Base-by-base conservation (phyloP, 2,113 vertebrate species). In the Melanocharis versteri region DNA sequence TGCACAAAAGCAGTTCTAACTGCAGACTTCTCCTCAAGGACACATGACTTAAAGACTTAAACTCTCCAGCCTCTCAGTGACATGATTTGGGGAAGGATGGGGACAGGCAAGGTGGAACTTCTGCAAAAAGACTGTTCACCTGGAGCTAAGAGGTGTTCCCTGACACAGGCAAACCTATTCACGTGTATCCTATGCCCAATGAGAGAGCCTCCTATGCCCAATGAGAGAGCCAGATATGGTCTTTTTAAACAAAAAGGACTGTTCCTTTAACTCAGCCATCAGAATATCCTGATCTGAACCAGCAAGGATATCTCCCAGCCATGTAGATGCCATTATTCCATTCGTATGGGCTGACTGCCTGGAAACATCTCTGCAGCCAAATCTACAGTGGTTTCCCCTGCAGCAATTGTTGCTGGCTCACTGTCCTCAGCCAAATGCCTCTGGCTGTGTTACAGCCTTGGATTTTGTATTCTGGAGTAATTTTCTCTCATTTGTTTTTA, bases 121-220 rank as follows among this genome's bases (percentile, higher is more conserved):
- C 24, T 47, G 61, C 69, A 56, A 44, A 57, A 61, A 35, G 7
- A 9, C 22, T 10, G 19, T 31, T 82, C 44, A 80, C 16, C 24
- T 53, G 57, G 21, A 73, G 51, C 16, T 58, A 39, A 51, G 19
- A 33, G 28, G 3, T 39, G 15, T 27, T 89, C 22, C 44, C 45
- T 78, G 27, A 65, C 24, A 45, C 30, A 68, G 53, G 37, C 39
- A 78, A 50, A 71, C 24, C 7, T 37, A 30, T 53, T 65, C 20
- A 23, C 1, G 0, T 2, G 10, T 15, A 40, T 18, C 26, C 69
- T 72, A 6, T 31, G 20, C 31, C 60, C 33, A 56, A 8, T 1
- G 2, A 2, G 6, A 65, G 3, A 62, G 42, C 24, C 23, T 18
- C 26, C 69, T 72, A 6, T 31, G 20, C 31, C 60, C 33, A 56